Base-by-base conservation (phyloP, 2,797 vertebrate species). In the Poliocrania exsul region DNA sequence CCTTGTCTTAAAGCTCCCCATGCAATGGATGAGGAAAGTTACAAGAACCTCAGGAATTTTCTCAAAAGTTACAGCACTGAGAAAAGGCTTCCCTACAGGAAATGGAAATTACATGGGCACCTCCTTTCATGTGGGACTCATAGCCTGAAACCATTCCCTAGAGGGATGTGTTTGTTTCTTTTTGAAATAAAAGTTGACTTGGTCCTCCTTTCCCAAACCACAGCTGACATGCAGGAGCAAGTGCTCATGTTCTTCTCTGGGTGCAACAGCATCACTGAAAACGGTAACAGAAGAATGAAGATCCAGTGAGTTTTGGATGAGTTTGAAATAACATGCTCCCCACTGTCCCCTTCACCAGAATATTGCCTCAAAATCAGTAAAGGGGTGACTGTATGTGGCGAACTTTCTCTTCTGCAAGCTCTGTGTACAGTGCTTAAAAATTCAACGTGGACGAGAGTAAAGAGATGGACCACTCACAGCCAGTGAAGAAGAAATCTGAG, bases 21-120 rank as follows among this genome's bases (percentile, higher is more conserved):
- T 40, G 17, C 13, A 66, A n/a, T 16, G 13, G 23, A 46, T 64
- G 18, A 57, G 8, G 25, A 62, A 92, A 84, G 3, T 64, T 50
- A 72, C 31, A 69, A 71, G 31, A 90, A 71, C 8, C 6, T 78
- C 25, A 70, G 26, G n/a, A 78, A 60, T 83, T 78, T 81, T 86
- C 24, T 81, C 21, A 40, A 16, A 78, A 53, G 13, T 21, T 81
- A 8, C 10, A 73, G 15, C 11, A 50, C n/a, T 38, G 13, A 83
- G 57, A 61, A 83, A 83, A 23, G 16, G 3, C 5, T 19, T 78
- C 10, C 11, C 16, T 10, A 26, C 5, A 53, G 46, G 49, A 83
- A 73, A 71, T 15, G 44, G 31, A 78, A 81, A 72, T 4, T 0
- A 51, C 33, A 38, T 24, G 20, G 23, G 2, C 13, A 44, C 4